A percentile compares a stretch with the other conserved stretches of the same genome.
Evolutionary conservation across 2,113 vertebrate genomes (phyloP).

Genomic region (human): GRCh38 chr1:60922001-60922500

Average conservation of each 20-base stretch:
- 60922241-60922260: neutral
- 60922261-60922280: neutral
- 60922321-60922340: neutral
- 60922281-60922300: neutral
- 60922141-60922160: neutral
- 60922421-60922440: neutral
- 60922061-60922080: neutral
- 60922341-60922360: neutral
- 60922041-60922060: neutral
- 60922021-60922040: neutral
- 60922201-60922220: neutral
- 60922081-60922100: neutral
- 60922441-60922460: neutral
- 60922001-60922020: neutral
- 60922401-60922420: slow-evolving; percentile 4
- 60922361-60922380: neutral
- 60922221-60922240: neutral
- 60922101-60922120: neutral
- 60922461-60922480: slow-evolving; percentile 25
- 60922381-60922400: slow-evolving; percentile 30
- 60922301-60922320: neutral
- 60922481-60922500: slow-evolving; percentile 50
- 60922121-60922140: neutral
- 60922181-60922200: neutral
- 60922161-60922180: neutral